Evolutionary conservation across 1,140 invertebrate genomes (phyloP).

Genomic region (Cyrtorhinus lividipennis): DNA sequence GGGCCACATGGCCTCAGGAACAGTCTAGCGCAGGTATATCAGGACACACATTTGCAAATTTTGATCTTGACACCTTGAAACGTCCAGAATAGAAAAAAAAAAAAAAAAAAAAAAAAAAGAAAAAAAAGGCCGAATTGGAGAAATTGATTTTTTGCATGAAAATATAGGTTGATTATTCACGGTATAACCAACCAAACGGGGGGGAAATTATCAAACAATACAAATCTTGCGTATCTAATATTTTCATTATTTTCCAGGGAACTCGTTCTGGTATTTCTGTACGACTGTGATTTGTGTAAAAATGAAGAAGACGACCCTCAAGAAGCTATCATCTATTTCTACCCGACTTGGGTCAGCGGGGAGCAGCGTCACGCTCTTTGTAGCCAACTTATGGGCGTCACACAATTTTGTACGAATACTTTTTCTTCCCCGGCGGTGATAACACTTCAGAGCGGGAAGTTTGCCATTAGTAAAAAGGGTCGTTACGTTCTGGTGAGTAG

Average conservation of each 20-base stretch:
- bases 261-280: constrained; percentile 76
- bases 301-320: constrained; percentile 72
- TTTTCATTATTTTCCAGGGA: constrained; percentile 47
- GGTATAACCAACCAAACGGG: too few species aligned
- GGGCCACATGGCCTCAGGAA: too few species aligned
- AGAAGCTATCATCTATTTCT: constrained; percentile 72
- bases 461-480: constrained; percentile 60
- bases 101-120: too few species aligned
- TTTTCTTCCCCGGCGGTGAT: constrained; percentile 59
- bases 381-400: constrained; percentile 66
- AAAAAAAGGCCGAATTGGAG: too few species aligned
- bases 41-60: too few species aligned
- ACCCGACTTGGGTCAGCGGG: constrained; percentile 70
- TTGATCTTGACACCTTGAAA: too few species aligned
- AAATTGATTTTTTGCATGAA: too few species aligned
- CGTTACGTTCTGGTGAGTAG: constrained; percentile 60
- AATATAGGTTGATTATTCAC: too few species aligned
- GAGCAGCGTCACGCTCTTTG: constrained; percentile 61
- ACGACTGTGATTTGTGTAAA: constrained; percentile 59
- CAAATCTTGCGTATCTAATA: too few species aligned
- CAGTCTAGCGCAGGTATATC: too few species aligned
- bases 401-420: constrained; percentile 54
- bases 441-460: constrained; percentile 67
- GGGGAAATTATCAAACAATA: too few species aligned
- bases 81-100: too few species aligned